Evolutionary conservation across 2,113 vertebrate species (phyloP).

Genomic region (Microtus richardsoni): DNA sequence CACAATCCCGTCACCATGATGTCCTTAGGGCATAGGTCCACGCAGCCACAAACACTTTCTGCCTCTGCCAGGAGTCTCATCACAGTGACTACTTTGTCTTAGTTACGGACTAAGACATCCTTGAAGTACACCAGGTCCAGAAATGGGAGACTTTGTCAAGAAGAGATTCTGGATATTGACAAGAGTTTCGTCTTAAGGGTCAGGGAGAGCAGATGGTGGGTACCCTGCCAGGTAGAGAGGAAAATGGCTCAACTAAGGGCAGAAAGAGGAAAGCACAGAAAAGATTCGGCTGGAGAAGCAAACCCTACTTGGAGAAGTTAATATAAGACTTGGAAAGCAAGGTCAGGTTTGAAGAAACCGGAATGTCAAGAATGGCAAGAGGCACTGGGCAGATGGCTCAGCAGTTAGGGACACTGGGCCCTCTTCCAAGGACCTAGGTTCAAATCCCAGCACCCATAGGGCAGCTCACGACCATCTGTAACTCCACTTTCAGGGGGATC

Average conservation of each 20-base stretch:
- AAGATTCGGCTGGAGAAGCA: background rate
- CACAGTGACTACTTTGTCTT: background rate
- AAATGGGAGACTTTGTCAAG: background rate
- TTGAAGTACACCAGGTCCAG: background rate
- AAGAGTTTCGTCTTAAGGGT: background rate
- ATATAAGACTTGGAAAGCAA: background rate
- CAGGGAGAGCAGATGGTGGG: background rate
- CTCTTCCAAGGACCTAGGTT: background rate
- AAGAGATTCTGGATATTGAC: background rate
- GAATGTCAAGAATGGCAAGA: background rate
- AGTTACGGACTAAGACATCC: background rate
- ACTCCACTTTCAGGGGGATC: background rate
- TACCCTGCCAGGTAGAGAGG: background rate
- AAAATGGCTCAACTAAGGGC: background rate
- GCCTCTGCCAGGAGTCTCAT: background rate
- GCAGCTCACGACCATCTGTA: background rate
- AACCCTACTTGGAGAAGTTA: background rate
- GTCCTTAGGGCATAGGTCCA: too few species aligned
- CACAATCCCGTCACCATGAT: background rate
- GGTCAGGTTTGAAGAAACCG: background rate
- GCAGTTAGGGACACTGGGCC: background rate
- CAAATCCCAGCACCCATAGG: background rate
- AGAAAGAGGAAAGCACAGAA: background rate
- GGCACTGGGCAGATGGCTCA: background rate
- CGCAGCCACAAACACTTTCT: too few species aligned